Evolutionary conservation across 2,888 invertebrate genomes (phyloP).

Genomic region (Philereme transversata): DNA sequence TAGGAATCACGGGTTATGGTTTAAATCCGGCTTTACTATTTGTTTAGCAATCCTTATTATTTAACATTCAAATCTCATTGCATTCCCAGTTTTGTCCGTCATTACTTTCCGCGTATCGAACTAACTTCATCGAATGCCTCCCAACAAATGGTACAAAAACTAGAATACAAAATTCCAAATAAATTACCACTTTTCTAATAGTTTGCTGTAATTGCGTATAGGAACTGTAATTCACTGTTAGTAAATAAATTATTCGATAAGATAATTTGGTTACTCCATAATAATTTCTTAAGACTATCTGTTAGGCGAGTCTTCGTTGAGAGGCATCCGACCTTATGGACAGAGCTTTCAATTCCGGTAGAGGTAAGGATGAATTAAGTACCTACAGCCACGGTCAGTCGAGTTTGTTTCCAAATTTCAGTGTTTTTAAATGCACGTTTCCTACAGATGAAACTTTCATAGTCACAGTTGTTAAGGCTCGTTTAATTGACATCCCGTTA

Average conservation of each 20-base stretch:
- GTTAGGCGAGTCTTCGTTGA: conserved; percentile 49
- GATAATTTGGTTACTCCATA: conserved; percentile 45
- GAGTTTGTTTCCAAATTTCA: conserved; percentile 63
- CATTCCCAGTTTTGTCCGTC: conserved; percentile 52
- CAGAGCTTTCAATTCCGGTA: conserved; percentile 69
- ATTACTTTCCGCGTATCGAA: conserved; percentile 43
- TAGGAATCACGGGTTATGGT: conserved; percentile 60
- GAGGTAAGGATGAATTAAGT: conserved; percentile 64
- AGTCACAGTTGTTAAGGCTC: conserved; percentile 72
- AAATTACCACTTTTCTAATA: conserved; percentile 63
- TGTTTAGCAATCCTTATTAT: conserved; percentile 41
- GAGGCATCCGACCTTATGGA: conserved; percentile 61
- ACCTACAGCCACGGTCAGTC: conserved; percentile 60
- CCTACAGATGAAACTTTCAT: conserved; percentile 60
- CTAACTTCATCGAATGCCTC: conserved; percentile 53
- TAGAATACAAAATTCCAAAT: conserved; percentile 59
- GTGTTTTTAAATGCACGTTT: conserved; percentile 58
- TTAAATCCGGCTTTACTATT: conserved; percentile 42
- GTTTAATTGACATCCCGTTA: conserved; percentile 76
- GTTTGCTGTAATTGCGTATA: conserved; percentile 69
- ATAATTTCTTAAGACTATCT: conserved; percentile 50
- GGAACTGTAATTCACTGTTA: conserved; percentile 78
- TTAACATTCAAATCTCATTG: conserved; percentile 65
- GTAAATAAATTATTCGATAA: conserved; percentile 63
- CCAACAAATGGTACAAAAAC: conserved; percentile 53